Base-by-base conservation (phyloP, 2,888 invertebrate species). In the Agonopterix alstromeriana region DNA sequence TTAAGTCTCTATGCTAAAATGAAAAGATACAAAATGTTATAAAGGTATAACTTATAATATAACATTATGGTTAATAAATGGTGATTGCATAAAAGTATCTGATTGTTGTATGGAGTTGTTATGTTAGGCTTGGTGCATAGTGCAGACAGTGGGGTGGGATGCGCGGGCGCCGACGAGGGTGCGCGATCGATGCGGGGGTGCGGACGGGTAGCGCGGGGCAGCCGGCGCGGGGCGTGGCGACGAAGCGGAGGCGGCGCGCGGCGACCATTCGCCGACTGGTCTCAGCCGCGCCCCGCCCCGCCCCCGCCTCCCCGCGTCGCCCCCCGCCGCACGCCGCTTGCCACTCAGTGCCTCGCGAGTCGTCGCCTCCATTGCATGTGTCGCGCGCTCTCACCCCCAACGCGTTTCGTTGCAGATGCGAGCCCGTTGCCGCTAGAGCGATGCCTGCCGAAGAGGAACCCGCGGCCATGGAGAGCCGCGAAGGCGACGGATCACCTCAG, bases 401-500 rank as follows among this genome's bases (percentile, higher is more conserved):
- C 68, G 68, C 71, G 70, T 78, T 76, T 70, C 78, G 76, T 82
- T 79, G 77, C 83, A 84, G 82, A 84, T 82, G 84, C 79, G 75
- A 74, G 74, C 67, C 67, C 72, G 75, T 63, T 66, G 70, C 64
- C 66, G 70, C 65, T 73, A 60, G 71, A 75, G 65, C 63, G 65
- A 86, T 88, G 85, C 87, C 86, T 75, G 84, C 86, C 73, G 86
- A 86, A 79, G 86, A 85, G 70, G 86, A 86, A 65, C 76, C 83
- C 72, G 78, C 78, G 75, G 76, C 76, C 60, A 78, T 78, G 85
- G 84, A 84, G 73, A 76, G 78, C 71, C 80, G 82, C 63, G 85
- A 82, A 48, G 62, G 68, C 66, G 76, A 77, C 62, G 82, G 77
- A 63, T 93, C 94, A 73, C 95, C 95, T 89, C 96, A 96, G 90